A percentile compares a stretch with the other conserved stretches of the same genome.
These are phyloP conservation scores for Cetoscarus ocellatus DNA, from an alignment of 2,797 vertebrate species.

Conservation along the genomic window DNA sequence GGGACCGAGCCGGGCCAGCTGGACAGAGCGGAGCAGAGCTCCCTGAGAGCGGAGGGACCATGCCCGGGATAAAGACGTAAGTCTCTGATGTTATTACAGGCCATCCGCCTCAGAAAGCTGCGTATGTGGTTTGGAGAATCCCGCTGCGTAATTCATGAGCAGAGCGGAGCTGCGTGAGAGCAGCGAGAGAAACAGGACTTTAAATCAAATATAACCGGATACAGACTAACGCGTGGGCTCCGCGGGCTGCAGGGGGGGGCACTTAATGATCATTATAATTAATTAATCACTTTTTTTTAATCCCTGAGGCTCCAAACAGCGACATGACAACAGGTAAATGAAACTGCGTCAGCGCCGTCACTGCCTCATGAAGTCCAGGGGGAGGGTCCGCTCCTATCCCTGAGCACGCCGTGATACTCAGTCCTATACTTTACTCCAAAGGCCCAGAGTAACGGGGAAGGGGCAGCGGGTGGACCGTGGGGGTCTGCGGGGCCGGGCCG, in stretches of 20 bases:
- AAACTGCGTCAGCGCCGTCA: conserved; percentile 85
- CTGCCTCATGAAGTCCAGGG: conserved; percentile 61
- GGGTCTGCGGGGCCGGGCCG: conserved; percentile 60
- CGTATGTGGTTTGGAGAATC: conserved; percentile 76
- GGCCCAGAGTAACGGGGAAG: too few relatives aligned
- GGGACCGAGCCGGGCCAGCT: conserved; percentile 16
- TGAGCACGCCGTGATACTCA: conserved; percentile 7
- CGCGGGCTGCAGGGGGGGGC: too few relatives aligned
- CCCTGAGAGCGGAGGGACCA: conserved; percentile 9
- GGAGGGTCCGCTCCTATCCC: conserved; percentile 77
- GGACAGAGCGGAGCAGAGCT: conserved; percentile 6
- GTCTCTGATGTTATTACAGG: conserved; percentile 58
- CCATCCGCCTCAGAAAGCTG: conserved; percentile 45
- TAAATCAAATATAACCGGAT: conserved; percentile 8
- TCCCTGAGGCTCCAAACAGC: conserved; percentile 55
- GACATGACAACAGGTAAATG: conserved; percentile 83
- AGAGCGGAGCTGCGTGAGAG: conserved; percentile 35
- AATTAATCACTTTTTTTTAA: conserved; percentile 46
- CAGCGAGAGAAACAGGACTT: conserved; percentile 43
- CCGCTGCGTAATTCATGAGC: conserved; percentile 67
- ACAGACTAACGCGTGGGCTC: too few relatives aligned
- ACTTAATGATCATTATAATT: neutral
- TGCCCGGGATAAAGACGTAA: conserved; percentile 68
- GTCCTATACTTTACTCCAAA: too few relatives aligned
- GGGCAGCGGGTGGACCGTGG: too few relatives aligned